These are phyloP conservation scores for Graptemys geographica DNA, from an alignment of 2,797 vertebrate genomes.

Conservation along the genomic window DNA sequence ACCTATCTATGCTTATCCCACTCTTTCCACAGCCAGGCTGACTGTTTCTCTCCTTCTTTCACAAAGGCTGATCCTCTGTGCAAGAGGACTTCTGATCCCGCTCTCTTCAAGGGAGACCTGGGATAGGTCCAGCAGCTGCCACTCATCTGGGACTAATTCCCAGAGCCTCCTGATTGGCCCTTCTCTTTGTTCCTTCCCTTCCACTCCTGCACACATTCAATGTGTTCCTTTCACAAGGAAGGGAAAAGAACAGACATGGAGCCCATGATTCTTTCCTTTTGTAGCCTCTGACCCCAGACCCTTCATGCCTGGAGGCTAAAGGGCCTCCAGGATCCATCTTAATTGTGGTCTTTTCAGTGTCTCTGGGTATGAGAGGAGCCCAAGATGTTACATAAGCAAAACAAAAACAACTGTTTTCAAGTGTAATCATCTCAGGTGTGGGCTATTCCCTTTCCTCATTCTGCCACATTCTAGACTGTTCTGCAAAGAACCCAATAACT, in stretches of 20 bases:
- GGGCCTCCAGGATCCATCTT: background rate
- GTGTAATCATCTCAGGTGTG: background rate
- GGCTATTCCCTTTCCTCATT: accelerated
- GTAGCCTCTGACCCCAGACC: background rate
- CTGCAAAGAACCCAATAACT: background rate
- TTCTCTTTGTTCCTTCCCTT: background rate
- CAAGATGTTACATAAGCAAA: background rate
- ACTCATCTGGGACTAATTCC: background rate
- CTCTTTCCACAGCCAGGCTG: no score
- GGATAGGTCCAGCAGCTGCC: background rate
- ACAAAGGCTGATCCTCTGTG: no score
- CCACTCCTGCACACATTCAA: no score
- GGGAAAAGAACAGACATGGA: no score
- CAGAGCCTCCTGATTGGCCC: background rate
- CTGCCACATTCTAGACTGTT: background rate
- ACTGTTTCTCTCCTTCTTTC: no score
- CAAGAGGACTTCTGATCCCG: background rate
- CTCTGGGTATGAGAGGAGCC: background rate
- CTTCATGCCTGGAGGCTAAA: background rate
- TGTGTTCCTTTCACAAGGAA: no score
- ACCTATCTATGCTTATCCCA: no score
- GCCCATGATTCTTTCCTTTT: no score
- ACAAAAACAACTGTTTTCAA: background rate
- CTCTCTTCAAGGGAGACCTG: background rate
- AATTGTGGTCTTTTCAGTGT: background rate